These are phyloP conservation scores for Laticauda colubrina DNA, from an alignment of 2,113 vertebrate species.

Conservation along the genomic window DNA sequence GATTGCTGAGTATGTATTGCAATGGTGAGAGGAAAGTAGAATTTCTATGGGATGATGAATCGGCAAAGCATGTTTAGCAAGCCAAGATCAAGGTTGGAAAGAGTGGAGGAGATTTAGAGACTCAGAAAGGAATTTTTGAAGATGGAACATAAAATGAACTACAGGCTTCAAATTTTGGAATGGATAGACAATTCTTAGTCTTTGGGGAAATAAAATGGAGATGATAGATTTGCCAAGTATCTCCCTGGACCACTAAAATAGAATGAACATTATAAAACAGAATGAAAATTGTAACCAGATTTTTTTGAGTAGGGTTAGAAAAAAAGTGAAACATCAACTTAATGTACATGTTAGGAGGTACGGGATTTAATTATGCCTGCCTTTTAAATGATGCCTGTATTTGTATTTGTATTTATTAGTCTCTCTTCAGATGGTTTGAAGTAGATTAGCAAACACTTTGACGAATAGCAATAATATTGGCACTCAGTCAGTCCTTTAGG, in stretches of 20 bases:
- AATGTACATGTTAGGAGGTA: not conserved
- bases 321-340: not conserved
- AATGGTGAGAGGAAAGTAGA: not conserved
- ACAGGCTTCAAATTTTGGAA: not conserved
- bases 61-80: not conserved
- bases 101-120: not conserved
- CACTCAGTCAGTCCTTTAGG: not conserved
- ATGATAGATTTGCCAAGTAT: not conserved
- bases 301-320: not conserved
- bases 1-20: not conserved
- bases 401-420: not conserved
- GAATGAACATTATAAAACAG: not conserved
- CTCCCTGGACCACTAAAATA: not conserved
- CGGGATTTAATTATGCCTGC: not conserved
- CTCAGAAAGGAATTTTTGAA: not conserved
- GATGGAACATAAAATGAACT: not conserved
- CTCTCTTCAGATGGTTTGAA: not conserved
- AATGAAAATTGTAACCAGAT: not conserved
- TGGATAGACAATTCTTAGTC: not conserved
- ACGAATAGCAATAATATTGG: not conserved
- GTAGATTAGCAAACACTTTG: not conserved
- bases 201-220: not conserved
- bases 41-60: not conserved
- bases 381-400: not conserved
- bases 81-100: not conserved